Evolutionary conservation across 92 coral and sea anemone species (phyloP).

Genomic region (Zoanthus sansibaricus): DNA sequence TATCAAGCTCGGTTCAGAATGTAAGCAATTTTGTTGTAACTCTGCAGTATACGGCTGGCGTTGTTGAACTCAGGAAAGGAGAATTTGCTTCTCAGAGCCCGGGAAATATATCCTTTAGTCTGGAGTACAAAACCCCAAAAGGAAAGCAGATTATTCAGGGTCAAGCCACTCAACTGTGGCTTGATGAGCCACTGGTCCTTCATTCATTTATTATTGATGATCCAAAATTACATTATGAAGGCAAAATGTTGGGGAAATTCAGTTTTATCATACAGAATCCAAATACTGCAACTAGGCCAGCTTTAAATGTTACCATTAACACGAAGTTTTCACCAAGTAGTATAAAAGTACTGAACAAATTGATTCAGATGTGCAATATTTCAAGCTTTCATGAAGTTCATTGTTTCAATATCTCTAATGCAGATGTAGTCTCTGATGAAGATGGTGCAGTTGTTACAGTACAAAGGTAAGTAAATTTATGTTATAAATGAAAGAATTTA

Average conservation of each 20-base stretch:
- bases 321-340: conserved; percentile 30
- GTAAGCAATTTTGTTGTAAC: conserved; percentile 50
- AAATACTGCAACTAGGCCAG: conserved; percentile 64
- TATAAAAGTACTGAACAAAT: conserved; percentile 41
- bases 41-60: conserved; percentile 54
- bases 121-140: conserved; percentile 61
- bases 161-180: conserved; percentile 51
- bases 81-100: conserved; percentile 57
- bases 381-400: not conserved
- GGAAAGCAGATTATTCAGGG: conserved; percentile 54
- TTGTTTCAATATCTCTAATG: conserved; percentile 14
- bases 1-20: conserved; percentile 47
- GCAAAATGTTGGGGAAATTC: conserved; percentile 51
- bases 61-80: conserved; percentile 56
- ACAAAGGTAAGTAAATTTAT: conserved; percentile 5
- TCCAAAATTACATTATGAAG: conserved; percentile 64
- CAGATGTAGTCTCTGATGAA: conserved; percentile 7
- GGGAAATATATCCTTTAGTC: conserved; percentile 67
- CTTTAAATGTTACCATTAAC: conserved; percentile 51
- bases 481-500: not conserved
- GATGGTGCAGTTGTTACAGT: not conserved
- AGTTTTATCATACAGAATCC: conserved; percentile 75
- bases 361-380: conserved; percentile 54
- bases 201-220: conserved; percentile 29
- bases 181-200: conserved; percentile 79